Evolutionary conservation across 2,797 vertebrate species (phyloP), one percentile per base, ranked within the genome.

Genomic region (Pachyuromys duprasi): DNA sequence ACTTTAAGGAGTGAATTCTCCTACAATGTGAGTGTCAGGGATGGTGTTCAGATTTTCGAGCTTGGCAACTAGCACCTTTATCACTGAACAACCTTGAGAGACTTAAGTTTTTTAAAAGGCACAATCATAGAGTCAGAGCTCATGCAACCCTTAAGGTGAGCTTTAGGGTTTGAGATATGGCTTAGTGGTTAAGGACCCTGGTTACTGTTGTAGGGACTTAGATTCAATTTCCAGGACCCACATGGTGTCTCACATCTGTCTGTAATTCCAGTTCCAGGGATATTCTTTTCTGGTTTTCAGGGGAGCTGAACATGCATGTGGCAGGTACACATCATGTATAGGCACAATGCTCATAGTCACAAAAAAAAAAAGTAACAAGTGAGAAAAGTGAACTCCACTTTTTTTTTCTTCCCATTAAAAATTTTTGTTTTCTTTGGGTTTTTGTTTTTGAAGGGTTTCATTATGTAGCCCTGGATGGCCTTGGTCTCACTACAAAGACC

Each of bases 101-200:
- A n/a, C 33, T 22, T 55, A 79, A n/a, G 6, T 28, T 39, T 55
- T 69, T 72, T 86, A 55, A 87, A 22, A 57, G 28, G 33, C 63
- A 69, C 45, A 96, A 74, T 11, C 53, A 86, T 24, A 84, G 88
- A 83, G 36, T 82, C 67, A 90, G 81, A 92, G 69, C 15, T 72
- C 69, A 70, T 0, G 70, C 3, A 91, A 80, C n/a, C 39, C 26
- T 55, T 90, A 57, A 39, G 84, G 9, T 36, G 20, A 60, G 20
- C 55, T 80, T 80, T 80, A 80, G n/a, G 53, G 78, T 31, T 80
- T 80, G 78, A 60, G 53, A 57, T 57, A 5, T 80, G n/a, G 11
- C 20, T 63, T 92, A 92, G 36, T 72, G 91, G 62, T 91, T 55
- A 89, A 89, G 53, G 94, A 86, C 5, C 84, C 63, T 81, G 69